These are phyloP conservation scores for Salvator merianae DNA, from an alignment of 2,113 vertebrate genomes.

Conservation along the genomic window DNA sequence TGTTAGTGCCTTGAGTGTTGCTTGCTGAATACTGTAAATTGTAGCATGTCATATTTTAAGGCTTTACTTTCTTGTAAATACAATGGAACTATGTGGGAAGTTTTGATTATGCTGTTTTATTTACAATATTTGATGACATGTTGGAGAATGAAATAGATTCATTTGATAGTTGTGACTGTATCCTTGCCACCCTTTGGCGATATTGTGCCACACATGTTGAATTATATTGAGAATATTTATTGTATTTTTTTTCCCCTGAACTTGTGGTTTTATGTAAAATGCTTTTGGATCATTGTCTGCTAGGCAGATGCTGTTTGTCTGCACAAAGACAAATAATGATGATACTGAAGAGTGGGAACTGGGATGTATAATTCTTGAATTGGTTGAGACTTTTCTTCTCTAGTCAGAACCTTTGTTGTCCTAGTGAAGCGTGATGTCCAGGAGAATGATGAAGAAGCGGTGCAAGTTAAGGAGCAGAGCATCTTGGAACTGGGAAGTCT, in stretches of 20 bases:
- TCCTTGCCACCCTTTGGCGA: not conserved
- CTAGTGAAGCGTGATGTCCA: constrained; percentile 96
- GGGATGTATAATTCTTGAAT: not conserved
- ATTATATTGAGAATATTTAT: fast-evolving
- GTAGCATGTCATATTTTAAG: not conserved
- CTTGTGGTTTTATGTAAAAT: not conserved
- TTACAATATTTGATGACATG: not conserved
- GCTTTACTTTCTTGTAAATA: not conserved
- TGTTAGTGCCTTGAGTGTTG: not conserved
- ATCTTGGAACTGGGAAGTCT: constrained; percentile 95
- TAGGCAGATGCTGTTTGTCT: not conserved
- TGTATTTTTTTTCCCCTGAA: not conserved
- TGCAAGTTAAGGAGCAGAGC: constrained; percentile 98
- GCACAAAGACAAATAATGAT: not conserved
- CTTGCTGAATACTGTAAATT: not conserved
- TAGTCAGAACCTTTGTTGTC: constrained; percentile 29
- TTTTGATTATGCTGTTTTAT: not conserved
- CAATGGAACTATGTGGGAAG: not conserved
- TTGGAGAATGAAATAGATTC: not conserved
- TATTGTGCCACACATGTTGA: fast-evolving
- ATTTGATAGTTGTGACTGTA: fast-evolving
- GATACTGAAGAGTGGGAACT: not conserved
- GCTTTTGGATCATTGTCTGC: too few species aligned
- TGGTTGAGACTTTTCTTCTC: not conserved
- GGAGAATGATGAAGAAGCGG: constrained; percentile 95